These are phyloP conservation scores for Psephotus haematonotus DNA, from an alignment of 2,113 vertebrate species.

Conservation along the genomic window DNA sequence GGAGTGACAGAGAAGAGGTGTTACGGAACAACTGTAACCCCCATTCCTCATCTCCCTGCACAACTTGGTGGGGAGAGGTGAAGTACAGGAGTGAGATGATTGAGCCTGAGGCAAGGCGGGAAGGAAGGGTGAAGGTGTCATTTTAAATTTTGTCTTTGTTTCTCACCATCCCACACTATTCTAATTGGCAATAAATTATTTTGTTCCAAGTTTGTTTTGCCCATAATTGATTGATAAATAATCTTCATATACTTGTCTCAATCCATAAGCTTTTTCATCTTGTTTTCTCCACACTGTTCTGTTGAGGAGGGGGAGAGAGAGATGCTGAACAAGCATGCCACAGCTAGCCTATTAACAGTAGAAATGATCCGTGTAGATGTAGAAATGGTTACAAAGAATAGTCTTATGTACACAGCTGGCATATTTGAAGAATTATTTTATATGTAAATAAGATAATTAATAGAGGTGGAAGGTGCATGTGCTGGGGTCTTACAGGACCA, in stretches of 20 bases:
- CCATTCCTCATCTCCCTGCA: neutral
- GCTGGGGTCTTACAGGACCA: neutral
- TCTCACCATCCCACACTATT: neutral
- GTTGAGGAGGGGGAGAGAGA: neutral
- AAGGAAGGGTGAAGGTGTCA: neutral
- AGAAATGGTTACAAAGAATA: neutral
- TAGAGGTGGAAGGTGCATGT: neutral
- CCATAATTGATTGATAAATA: neutral
- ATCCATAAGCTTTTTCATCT: neutral
- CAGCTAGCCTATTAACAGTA: neutral
- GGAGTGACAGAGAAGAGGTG: neutral
- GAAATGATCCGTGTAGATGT: neutral
- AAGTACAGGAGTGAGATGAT: neutral
- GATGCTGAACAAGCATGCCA: rapidly evolving
- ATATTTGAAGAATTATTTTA: neutral
- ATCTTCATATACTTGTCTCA: neutral
- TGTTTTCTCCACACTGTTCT: neutral
- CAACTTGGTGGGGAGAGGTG: rapidly evolving
- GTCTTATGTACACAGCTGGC: too few species aligned
- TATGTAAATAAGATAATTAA: neutral
- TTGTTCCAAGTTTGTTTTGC: neutral
- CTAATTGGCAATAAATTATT: neutral
- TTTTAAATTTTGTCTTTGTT: neutral
- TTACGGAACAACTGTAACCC: neutral
- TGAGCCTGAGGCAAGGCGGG: neutral